Evolutionary conservation across 2,113 vertebrate species (phyloP).

Genomic region (Pseudolaguvia tuberculata): DNA sequence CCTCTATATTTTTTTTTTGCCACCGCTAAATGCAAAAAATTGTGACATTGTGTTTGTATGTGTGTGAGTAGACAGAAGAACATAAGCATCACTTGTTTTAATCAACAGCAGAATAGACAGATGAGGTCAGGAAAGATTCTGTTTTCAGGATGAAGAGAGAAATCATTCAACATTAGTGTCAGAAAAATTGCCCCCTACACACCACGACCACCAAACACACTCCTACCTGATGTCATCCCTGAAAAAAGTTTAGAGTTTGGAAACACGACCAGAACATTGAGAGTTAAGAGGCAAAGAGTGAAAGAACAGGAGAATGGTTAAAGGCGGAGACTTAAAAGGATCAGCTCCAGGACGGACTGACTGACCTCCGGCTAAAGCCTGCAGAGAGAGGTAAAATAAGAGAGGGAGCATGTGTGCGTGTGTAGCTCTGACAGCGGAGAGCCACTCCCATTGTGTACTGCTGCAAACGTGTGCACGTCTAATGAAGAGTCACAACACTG

Average conservation of each 20-base stretch:
- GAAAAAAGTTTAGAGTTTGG: not conserved
- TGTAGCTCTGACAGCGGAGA: constrained; percentile 52
- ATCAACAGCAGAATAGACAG: constrained; percentile 30
- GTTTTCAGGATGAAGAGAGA: constrained; percentile 40
- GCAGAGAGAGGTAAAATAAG: constrained; percentile 30
- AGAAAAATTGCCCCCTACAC: constrained; percentile 57
- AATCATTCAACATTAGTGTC: constrained; percentile 43
- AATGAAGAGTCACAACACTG: constrained; percentile 67
- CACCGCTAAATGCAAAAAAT: constrained; percentile 18
- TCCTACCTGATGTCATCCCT: constrained; percentile 38
- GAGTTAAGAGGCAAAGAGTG: not conserved
- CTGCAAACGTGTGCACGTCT: constrained; percentile 54
- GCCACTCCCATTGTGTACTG: constrained; percentile 63
- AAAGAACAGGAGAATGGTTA: not conserved
- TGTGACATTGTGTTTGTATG: constrained; percentile 30
- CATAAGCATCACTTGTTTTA: constrained; percentile 23
- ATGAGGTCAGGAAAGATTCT: constrained; percentile 49
- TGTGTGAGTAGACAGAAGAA: constrained; percentile 3
- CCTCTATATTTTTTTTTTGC: constrained; percentile 22
- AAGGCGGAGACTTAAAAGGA: constrained; percentile 18
- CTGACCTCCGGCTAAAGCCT: constrained; percentile 50
- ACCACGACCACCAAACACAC: constrained; percentile 16
- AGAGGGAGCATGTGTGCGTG: constrained; percentile 33
- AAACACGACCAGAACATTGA: not conserved
- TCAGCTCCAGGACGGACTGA: constrained; percentile 33